These are phyloP conservation scores for Pseudorhombus dupliciocellatus DNA, from an alignment of 2,113 vertebrate genomes.

Conservation along the genomic window DNA sequence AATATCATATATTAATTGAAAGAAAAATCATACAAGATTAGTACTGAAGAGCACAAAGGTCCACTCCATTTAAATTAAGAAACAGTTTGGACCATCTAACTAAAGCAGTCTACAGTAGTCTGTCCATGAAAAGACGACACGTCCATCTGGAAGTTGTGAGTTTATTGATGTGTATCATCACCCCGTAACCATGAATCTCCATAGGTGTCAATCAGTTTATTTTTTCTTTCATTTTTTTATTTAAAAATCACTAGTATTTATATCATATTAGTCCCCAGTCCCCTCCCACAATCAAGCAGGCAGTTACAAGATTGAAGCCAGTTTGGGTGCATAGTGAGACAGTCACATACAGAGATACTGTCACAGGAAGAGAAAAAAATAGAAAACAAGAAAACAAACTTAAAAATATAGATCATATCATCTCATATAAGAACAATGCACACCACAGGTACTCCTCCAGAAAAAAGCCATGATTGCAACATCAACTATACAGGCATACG, in stretches of 20 bases:
- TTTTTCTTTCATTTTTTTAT: slow-evolving; percentile 16
- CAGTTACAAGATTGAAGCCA: slow-evolving; percentile 86
- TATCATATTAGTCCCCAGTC: slow-evolving; percentile 70
- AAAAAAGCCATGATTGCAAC: slow-evolving; percentile 87
- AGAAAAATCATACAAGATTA: not conserved
- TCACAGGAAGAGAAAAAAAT: slow-evolving; percentile 85
- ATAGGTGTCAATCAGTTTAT: slow-evolving; percentile 60
- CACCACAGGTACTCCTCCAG: slow-evolving; percentile 90
- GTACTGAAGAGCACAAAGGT: not conserved
- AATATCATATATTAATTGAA: too few relatives aligned
- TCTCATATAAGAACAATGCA: slow-evolving; percentile 83
- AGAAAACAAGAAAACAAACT: slow-evolving; percentile 77
- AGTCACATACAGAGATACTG: slow-evolving; percentile 84
- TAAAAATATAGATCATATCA: slow-evolving; percentile 79
- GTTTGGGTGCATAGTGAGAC: slow-evolving; percentile 96
- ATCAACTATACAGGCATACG: slow-evolving; percentile 91
- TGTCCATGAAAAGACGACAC: slow-evolving; percentile 37
- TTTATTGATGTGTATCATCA: slow-evolving; percentile 96
- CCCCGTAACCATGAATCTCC: slow-evolving; percentile 85
- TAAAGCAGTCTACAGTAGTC: not conserved
- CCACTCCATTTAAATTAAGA: too few relatives aligned
- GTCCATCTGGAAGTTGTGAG: slow-evolving; percentile 88
- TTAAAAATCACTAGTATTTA: slow-evolving; percentile 74
- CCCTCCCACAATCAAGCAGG: slow-evolving; percentile 85
- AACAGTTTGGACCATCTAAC: too few relatives aligned